Evolutionary conservation across 2,797 vertebrate species (phyloP), one percentile per base, ranked within the genome.

Genomic region (Hypotaenidia okinawae): DNA sequence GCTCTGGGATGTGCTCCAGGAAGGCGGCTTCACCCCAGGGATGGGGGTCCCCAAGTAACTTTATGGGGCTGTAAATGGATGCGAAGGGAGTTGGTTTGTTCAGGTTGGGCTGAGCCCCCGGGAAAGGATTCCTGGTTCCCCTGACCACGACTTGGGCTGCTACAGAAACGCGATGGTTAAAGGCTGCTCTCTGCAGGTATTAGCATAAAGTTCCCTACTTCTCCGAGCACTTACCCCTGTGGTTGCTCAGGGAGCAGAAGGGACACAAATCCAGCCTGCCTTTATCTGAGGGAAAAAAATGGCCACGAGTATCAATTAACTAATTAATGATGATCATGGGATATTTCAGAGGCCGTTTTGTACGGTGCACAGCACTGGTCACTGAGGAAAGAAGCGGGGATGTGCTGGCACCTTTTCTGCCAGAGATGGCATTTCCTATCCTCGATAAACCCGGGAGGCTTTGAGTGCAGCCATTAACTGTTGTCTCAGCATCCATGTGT

Each of bases 171-270:
- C 0, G 6, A 13, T 10, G 51, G 8, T 67, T 41, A 78, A 95
- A 95, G 92, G 86, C 88, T 76, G 24, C 67, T 83, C 87, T 68
- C 75, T 83, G 88, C 92, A 94, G 85, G 59, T 58, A 87, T 95
- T 91, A 89, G 55, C 78, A 57, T 89, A 45, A 81, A 70, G 11
- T 49, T 74, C 81, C 51, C 25, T 23, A 1, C 18, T 64, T 24
- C 84, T 62, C 0, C 2, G 49, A 81, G 84, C 82, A 7, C 35
- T 67, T 61, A 15, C 19, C 22, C 19, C 11, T 28, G 51, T 0
- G 2, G 67, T 6, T 72, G 67, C 41, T 93, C 41, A 4, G 43
- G n/a, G 68, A 58, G 59, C 47, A 66, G 13, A 32, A 41, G 61
- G 64, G 54, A 55, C 24, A 6, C 43, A n/a, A 66, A 64, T 21